phyloP scores from a whole-genome alignment of 2,888 invertebrate genomes.

The Morpho deidamia region DNA sequence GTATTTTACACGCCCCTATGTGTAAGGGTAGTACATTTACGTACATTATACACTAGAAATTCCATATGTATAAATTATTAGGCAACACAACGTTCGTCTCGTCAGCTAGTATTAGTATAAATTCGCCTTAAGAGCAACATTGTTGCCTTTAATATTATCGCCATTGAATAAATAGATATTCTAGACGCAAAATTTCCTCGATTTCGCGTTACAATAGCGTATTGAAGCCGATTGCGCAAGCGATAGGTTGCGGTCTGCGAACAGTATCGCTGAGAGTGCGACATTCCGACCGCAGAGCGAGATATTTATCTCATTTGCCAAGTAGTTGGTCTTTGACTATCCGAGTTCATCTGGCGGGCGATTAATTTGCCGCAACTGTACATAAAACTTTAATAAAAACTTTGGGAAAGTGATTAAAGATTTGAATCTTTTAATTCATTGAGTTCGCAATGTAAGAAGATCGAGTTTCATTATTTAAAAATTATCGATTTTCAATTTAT shows the following conservation, averaged over 20 bases:
- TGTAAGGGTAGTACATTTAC: too few relatives aligned
- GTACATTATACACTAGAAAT: too few relatives aligned
- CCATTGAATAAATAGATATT: conserved; percentile 6
- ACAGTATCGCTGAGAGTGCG: conserved; percentile 14
- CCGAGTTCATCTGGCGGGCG: neutral
- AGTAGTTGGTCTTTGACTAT: neutral
- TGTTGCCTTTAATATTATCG: neutral
- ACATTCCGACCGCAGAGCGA: conserved; percentile 16
- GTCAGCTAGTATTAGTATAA: neutral
- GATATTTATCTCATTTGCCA: conserved; percentile 2
- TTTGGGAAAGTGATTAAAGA: too few relatives aligned
- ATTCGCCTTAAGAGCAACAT: neutral
- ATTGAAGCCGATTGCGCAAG: conserved; percentile 16
- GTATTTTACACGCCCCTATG: too few relatives aligned
- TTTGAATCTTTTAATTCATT: too few relatives aligned
- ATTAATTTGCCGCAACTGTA: conserved; percentile 5
- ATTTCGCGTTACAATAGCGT: conserved; percentile 14
- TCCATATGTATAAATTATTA: too few relatives aligned
- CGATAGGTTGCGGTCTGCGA: conserved; percentile 1
- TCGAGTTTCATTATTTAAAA: too few relatives aligned
- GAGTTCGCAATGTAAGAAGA: too few relatives aligned
- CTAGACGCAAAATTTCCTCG: conserved; percentile 8
- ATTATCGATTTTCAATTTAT: too few relatives aligned
- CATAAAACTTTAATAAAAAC: too few relatives aligned
- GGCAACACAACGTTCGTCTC: too few relatives aligned